These are phyloP conservation scores for Ptiloglossa arizonensis DNA, from an alignment of 1,140 invertebrate species.

Conservation along the genomic window DNA sequence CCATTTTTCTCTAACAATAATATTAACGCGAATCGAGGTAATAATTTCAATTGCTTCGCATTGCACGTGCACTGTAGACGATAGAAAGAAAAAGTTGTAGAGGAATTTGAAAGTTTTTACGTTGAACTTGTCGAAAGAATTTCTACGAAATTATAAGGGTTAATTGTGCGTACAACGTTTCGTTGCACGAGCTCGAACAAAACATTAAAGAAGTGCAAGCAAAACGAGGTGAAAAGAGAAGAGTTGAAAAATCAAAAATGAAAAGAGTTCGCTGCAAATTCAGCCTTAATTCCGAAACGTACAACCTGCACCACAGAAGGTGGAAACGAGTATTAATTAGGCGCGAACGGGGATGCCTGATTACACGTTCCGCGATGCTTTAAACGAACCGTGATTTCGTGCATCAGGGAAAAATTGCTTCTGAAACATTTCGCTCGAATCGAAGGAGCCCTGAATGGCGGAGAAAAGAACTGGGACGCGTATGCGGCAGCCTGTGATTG, in stretches of 20 bases:
- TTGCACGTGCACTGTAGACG: no score
- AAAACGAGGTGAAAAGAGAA: background rate
- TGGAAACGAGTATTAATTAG: conserved; percentile 40
- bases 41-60: no score
- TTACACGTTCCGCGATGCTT: conserved; percentile 32
- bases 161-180: no score
- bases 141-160: background rate
- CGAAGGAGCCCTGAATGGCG: conserved; percentile 29
- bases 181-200: background rate
- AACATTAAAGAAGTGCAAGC: background rate
- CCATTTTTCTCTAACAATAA: no score
- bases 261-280: background rate
- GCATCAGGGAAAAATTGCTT: conserved; percentile 38
- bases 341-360: conserved; percentile 16
- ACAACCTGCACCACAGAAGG: no score
- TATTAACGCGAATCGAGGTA: no score
- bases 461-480: conserved; percentile 26
- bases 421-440: conserved; percentile 44
- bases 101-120: no score
- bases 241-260: background rate
- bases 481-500: conserved; percentile 31
- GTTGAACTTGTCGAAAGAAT: background rate
- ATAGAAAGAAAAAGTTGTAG: no score
- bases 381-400: conserved; percentile 33
- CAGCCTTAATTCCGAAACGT: background rate